Evolutionary conservation across 2,888 invertebrate species (phyloP).

Genomic region (Phrixothrix hirtus): DNA sequence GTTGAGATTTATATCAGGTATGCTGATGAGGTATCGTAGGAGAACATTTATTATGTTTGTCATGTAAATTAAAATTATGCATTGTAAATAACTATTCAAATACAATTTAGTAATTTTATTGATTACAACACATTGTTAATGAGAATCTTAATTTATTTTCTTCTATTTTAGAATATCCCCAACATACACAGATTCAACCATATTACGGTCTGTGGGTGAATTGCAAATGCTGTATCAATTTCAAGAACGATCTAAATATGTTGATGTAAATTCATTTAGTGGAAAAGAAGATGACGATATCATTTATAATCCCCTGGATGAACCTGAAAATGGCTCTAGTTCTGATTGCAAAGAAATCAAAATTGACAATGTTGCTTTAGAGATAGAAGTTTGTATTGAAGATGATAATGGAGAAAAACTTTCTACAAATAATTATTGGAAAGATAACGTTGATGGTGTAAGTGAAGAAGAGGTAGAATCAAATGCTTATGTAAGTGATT

Average conservation of each 20-base stretch:
- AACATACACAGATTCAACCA: slow-evolving; percentile 15
- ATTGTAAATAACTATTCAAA: too few relatives aligned
- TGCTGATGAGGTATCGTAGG: too few relatives aligned
- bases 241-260: slow-evolving; percentile 5
- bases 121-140: too few relatives aligned
- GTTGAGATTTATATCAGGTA: too few relatives aligned
- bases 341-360: slow-evolving; percentile 7
- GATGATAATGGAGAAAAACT: slow-evolving; percentile 24
- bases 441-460: too few relatives aligned
- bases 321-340: not conserved
- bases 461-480: slow-evolving; percentile 10
- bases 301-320: slow-evolving; percentile 6
- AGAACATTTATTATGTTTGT: too few relatives aligned
- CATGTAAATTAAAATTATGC: too few relatives aligned
- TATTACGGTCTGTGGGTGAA: slow-evolving; percentile 15
- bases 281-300: slow-evolving; percentile 5
- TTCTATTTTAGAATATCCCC: slow-evolving; percentile 18
- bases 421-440: too few relatives aligned
- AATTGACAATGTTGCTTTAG: slow-evolving; percentile 11
- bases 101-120: too few relatives aligned
- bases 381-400: slow-evolving; percentile 6
- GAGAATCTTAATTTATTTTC: not conserved
- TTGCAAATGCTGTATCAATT: slow-evolving; percentile 15
- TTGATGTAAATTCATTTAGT: not conserved
- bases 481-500: not conserved